Conservation (phyloP, 2,797 vertebrate genomes). For the Acanthis flammea region DNA sequence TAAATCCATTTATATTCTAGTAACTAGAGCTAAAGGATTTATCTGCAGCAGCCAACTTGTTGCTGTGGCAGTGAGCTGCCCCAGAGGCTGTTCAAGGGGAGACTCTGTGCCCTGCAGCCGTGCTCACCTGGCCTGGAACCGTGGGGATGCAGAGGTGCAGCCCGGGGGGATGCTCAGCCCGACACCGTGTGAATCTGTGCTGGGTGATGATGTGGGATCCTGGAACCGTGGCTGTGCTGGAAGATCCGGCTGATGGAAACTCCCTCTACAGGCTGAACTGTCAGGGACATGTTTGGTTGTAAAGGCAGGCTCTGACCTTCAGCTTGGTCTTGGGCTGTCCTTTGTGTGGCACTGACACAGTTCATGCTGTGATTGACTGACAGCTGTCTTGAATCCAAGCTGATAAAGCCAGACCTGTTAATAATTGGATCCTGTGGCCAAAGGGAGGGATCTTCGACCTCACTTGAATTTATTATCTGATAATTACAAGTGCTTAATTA, state of each 20-base stretch:
- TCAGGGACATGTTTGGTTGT: not conserved
- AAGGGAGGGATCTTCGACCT: not conserved
- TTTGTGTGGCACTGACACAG: not conserved
- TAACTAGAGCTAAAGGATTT: not conserved
- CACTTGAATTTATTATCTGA: not conserved
- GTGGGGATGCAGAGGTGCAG: not conserved
- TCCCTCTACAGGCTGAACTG: not conserved
- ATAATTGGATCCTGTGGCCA: not conserved
- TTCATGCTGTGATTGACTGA: not conserved
- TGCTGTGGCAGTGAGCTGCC: not conserved
- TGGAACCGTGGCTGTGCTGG: rapidly evolving
- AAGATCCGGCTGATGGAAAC: not conserved
- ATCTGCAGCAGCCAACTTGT: not conserved
- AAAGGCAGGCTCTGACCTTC: not conserved
- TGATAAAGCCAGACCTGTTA: not conserved
- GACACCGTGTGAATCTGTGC: rapidly evolving
- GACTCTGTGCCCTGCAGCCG: rapidly evolving
- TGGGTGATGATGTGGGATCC: not conserved
- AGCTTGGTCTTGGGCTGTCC: not conserved
- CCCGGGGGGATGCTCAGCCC: not conserved
- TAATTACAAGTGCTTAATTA: not conserved
- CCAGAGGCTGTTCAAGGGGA: not conserved
- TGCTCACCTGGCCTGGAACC: rapidly evolving
- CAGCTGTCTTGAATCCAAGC: not conserved
- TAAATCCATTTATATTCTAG: not conserved